Conservation (phyloP, 35 echinoderm and acorn worm genomes). For the Eucidaris tribuloides region DNA sequence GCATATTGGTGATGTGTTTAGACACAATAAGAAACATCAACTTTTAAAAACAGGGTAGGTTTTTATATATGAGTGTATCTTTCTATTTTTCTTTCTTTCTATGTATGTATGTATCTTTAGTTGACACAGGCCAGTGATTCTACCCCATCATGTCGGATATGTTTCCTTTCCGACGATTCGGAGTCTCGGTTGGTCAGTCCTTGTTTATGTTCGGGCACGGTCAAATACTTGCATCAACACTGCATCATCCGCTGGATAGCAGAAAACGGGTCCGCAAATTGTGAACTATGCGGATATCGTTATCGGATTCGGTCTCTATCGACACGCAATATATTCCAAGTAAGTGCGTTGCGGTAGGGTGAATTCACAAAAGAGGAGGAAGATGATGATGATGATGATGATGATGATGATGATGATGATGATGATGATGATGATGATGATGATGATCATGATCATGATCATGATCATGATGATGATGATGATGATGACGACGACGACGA, state of each 20-base stretch:
- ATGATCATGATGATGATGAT: constrained; percentile 3
- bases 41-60: no score
- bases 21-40: no score
- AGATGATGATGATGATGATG: constrained; percentile 15
- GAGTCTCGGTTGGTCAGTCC: constrained; percentile 34
- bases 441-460: constrained; percentile 26
- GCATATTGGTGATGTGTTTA: no score
- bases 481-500: constrained; percentile 18
- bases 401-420: constrained; percentile 39
- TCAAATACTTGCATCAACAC: constrained; percentile 58
- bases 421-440: constrained; percentile 33
- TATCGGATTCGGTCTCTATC: constrained; percentile 36
- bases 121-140: no score
- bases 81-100: no score
- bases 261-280: constrained; percentile 40
- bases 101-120: no score
- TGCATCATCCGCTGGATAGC: constrained; percentile 62
- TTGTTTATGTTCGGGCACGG: constrained; percentile 54
- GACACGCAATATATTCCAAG: constrained; percentile 20
- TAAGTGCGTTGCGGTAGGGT: not conserved
- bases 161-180: not conserved
- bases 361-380: not conserved
- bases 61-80: no score
- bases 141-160: not conserved
- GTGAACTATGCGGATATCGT: constrained; percentile 70